These are phyloP conservation scores for Macrophya annulata DNA, from an alignment of 2,888 invertebrate genomes.

Conservation along the genomic window DNA sequence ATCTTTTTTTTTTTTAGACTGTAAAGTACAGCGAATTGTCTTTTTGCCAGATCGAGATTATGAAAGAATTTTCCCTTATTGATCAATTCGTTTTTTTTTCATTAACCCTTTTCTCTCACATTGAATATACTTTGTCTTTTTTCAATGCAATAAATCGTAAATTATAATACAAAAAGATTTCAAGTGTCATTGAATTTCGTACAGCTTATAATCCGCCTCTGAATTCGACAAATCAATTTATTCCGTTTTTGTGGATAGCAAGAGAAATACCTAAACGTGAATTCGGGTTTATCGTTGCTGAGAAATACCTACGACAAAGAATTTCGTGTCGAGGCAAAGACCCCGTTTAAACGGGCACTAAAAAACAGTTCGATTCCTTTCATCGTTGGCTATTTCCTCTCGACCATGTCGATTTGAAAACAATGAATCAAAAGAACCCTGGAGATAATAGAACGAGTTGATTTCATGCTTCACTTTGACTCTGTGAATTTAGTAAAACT, in stretches of 20 bases:
- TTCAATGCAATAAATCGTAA: too few relatives aligned
- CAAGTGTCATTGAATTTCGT: background rate
- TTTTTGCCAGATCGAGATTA: background rate
- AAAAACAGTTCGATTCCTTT: conserved; percentile 1
- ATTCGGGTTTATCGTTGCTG: background rate
- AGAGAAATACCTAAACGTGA: background rate
- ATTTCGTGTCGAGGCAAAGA: background rate
- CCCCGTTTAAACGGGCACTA: background rate
- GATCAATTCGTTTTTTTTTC: background rate
- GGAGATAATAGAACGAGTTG: background rate
- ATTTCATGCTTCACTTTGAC: conserved; percentile 26
- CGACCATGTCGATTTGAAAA: background rate
- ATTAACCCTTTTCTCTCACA: background rate
- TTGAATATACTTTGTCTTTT: background rate
- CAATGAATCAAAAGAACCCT: conserved; percentile 24
- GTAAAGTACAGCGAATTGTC: background rate
- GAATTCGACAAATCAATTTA: conserved; percentile 23
- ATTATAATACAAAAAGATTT: background rate
- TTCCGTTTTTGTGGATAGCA: background rate
- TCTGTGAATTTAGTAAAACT: background rate
- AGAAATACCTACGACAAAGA: conserved; percentile 3
- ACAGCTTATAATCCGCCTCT: conserved; percentile 9
- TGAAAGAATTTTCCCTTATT: background rate
- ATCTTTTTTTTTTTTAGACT: background rate
- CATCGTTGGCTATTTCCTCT: conserved; percentile 13